Evolutionary conservation across 2,888 invertebrate species (phyloP).

Genomic region (Psylliodes chrysocephalus): DNA sequence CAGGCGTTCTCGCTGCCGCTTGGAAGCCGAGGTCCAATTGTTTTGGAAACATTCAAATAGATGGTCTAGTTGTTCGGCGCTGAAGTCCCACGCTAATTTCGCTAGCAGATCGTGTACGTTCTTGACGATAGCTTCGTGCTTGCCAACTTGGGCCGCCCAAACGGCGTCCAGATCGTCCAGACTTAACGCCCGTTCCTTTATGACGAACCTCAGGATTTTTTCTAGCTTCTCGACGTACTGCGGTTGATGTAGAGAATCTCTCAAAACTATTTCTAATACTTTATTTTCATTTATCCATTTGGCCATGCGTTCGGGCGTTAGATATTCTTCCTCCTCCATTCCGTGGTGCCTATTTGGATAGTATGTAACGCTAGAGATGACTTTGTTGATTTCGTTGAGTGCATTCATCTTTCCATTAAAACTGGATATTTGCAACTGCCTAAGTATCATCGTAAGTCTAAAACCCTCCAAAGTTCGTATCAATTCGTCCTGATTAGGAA

Average conservation of each 20-base stretch:
- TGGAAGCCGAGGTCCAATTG: slow-evolving; percentile 92
- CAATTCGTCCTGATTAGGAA: slow-evolving; percentile 85
- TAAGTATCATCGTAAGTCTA: slow-evolving; percentile 93
- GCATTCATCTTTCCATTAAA: slow-evolving; percentile 99
- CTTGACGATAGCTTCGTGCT: slow-evolving; percentile 98
- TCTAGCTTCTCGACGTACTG: slow-evolving; percentile 98
- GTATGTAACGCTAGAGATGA: slow-evolving; percentile 89
- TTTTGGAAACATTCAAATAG: slow-evolving; percentile 97
- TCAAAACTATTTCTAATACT: slow-evolving; percentile 92
- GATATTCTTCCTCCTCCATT: slow-evolving; percentile 87
- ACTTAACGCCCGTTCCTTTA: slow-evolving; percentile 90
- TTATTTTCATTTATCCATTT: slow-evolving; percentile 96
- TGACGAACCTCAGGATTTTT: slow-evolving; percentile 96
- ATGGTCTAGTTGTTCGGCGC: slow-evolving; percentile 96
- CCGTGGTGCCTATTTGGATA: slow-evolving; percentile 81
- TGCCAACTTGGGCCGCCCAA: slow-evolving; percentile 97
- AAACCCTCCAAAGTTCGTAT: slow-evolving; percentile 88
- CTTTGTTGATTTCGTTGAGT: slow-evolving; percentile 97
- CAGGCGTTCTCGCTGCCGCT: slow-evolving; percentile 94
- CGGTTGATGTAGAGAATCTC: slow-evolving; percentile 96
- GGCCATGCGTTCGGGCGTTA: slow-evolving; percentile 95
- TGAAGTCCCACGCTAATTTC: slow-evolving; percentile 98
- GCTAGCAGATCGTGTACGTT: slow-evolving; percentile 96
- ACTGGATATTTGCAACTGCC: slow-evolving; percentile 92
- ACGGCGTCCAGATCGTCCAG: slow-evolving; percentile 93